Conservation (phyloP, 1,140 invertebrate genomes). For the Atta cephalotes region DNA sequence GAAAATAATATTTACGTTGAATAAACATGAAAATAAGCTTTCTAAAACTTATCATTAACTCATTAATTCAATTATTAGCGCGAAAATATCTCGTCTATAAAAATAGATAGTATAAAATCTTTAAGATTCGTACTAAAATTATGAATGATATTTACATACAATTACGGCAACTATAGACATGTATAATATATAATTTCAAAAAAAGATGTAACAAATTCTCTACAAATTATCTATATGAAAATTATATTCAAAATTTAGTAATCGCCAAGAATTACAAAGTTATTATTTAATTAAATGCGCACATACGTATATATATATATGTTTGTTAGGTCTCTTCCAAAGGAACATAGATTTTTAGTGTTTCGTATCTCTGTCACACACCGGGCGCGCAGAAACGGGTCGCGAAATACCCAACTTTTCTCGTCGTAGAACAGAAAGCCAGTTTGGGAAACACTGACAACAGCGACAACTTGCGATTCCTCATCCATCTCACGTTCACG, state of each 20-base stretch:
- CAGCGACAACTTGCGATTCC: constrained; percentile 38
- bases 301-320: no score
- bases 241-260: background rate
- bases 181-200: background rate
- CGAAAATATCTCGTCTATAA: background rate
- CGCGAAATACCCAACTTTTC: constrained; percentile 33
- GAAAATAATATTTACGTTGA: background rate
- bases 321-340: background rate
- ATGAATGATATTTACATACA: background rate
- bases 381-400: background rate
- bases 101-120: background rate
- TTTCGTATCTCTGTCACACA: background rate
- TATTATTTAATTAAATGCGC: background rate
- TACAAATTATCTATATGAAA: background rate
- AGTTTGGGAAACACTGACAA: constrained; percentile 53
- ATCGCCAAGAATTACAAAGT: background rate
- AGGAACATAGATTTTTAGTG: background rate
- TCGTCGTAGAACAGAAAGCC: constrained; percentile 16
- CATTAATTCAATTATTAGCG: background rate
- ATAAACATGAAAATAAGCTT: background rate
- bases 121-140: background rate
- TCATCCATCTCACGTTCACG: constrained; percentile 61
- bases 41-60: background rate
- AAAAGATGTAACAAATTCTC: background rate
- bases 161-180: background rate